These are phyloP conservation scores for Lycophotia porphyrea DNA, from an alignment of 2,888 invertebrate species.

Conservation along the genomic window DNA sequence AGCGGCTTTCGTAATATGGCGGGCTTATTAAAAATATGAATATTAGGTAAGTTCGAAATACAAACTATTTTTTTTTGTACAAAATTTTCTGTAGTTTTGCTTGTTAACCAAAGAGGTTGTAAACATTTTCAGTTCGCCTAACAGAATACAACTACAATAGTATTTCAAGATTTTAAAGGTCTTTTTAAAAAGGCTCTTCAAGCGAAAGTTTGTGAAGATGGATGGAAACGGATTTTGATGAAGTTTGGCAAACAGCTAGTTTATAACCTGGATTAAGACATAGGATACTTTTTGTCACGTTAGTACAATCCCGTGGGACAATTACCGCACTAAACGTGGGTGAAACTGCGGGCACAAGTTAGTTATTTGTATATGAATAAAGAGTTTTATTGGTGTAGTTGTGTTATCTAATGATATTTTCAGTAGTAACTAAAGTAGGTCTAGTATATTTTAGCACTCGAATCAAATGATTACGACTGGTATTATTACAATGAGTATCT, in stretches of 20 bases:
- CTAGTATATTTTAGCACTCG: neutral
- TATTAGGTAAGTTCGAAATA: conserved; percentile 18
- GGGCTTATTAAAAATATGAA: conserved; percentile 41
- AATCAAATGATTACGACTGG: neutral
- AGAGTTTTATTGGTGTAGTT: neutral
- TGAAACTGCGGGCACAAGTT: too few species aligned
- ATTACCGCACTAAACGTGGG: too few species aligned
- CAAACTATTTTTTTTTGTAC: conserved; percentile 13
- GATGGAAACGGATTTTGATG: too few species aligned
- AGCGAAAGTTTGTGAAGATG: too few species aligned
- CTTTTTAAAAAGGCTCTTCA: neutral
- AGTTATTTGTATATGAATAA: neutral
- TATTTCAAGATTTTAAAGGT: neutral
- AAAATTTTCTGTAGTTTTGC: neutral
- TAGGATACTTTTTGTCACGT: too few species aligned
- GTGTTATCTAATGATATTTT: conserved; percentile 2
- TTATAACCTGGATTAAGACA: too few species aligned
- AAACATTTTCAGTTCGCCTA: conserved; percentile 1
- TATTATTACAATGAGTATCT: conserved; percentile 7
- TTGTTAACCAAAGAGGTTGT: conserved; percentile 12
- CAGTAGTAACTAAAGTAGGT: neutral
- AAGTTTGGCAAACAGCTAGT: too few species aligned
- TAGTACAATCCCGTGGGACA: too few species aligned
- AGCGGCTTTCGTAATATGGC: conserved; percentile 28
- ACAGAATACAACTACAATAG: neutral